phyloP scores from a whole-genome alignment of 2,113 vertebrate genomes.

The Coracopsis vasa region DNA sequence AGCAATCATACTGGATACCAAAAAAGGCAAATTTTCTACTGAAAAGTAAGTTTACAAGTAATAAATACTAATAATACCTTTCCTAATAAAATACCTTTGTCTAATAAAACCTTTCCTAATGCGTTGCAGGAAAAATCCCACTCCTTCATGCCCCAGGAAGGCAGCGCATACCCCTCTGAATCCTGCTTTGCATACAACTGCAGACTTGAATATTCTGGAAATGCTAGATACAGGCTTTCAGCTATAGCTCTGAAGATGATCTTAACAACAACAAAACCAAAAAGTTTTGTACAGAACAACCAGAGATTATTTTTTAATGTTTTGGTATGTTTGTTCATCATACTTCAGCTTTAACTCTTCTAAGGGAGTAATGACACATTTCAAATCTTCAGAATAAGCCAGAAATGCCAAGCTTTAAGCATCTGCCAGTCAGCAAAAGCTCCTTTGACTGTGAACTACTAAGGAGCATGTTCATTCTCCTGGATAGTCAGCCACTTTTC shows the following conservation, averaged over 20 bases:
- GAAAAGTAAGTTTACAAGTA: neutral
- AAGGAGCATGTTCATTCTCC: neutral
- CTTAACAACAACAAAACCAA: neutral
- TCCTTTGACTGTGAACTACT: neutral
- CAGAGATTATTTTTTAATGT: constrained; percentile 10
- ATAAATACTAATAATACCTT: neutral
- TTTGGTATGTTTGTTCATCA: neutral
- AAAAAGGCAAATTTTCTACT: neutral
- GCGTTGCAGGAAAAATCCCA: neutral
- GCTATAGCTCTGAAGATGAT: neutral
- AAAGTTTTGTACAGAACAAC: neutral
- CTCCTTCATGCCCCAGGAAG: neutral
- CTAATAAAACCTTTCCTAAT: neutral
- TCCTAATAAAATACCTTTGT: neutral
- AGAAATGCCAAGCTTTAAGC: neutral
- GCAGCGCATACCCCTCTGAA: neutral
- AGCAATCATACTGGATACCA: neutral
- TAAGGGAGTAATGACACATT: constrained; percentile 3
- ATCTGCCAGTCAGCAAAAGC: constrained; percentile 31
- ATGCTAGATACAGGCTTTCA: neutral
- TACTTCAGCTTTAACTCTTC: neutral
- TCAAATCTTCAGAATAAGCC: constrained; percentile 12
- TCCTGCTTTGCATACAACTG: neutral
- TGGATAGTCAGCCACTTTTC: neutral
- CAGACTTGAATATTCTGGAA: neutral